A percentile compares a stretch with the other conserved stretches of the same genome.
Evolutionary conservation across 2,113 vertebrate species (phyloP).

Genomic region (Polypterus senegalus): DNA sequence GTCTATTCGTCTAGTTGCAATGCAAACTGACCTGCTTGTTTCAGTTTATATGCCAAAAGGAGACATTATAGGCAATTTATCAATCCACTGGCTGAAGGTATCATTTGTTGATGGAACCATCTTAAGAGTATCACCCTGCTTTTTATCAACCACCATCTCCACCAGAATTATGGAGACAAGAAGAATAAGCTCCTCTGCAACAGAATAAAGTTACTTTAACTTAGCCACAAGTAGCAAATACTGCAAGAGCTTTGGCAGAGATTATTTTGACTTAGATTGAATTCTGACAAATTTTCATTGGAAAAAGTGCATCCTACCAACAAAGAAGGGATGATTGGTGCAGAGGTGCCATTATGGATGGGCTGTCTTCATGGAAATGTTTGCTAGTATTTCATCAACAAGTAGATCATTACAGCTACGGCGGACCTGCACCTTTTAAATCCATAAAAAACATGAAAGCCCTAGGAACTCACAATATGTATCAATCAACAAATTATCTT

Average conservation of each 20-base stretch:
- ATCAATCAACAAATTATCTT: neutral
- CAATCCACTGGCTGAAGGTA: slow-evolving; percentile 3
- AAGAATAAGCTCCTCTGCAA: slow-evolving; percentile 9
- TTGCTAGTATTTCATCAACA: slow-evolving; percentile 6
- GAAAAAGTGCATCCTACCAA: slow-evolving; percentile 10
- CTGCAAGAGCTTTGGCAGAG: slow-evolving; percentile 14
- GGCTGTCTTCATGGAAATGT: slow-evolving; percentile 6
- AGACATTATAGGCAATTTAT: slow-evolving; percentile 9
- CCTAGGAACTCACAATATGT: neutral
- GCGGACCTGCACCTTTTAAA: slow-evolving; percentile 3
- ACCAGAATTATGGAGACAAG: slow-evolving; percentile 6
- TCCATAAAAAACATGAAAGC: slow-evolving; percentile 1
- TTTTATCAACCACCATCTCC: slow-evolving; percentile 12
- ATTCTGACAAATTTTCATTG: slow-evolving; percentile 13
- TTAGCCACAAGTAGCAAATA: slow-evolving; percentile 12
- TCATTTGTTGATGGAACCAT: slow-evolving; percentile 10
- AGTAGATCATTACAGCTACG: slow-evolving; percentile 1
- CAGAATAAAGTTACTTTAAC: slow-evolving; percentile 6
- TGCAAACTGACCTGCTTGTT: slow-evolving; percentile 8
- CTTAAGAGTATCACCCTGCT: slow-evolving; percentile 9
- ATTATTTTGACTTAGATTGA: slow-evolving; percentile 9
- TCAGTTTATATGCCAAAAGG: slow-evolving; percentile 10
- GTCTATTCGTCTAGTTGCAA: slow-evolving; percentile 12
- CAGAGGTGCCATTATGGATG: slow-evolving; percentile 11
- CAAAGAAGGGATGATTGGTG: slow-evolving; percentile 4